Base-by-base conservation (phyloP, 1,140 invertebrate species). In the Rhyzopertha dominica region DNA sequence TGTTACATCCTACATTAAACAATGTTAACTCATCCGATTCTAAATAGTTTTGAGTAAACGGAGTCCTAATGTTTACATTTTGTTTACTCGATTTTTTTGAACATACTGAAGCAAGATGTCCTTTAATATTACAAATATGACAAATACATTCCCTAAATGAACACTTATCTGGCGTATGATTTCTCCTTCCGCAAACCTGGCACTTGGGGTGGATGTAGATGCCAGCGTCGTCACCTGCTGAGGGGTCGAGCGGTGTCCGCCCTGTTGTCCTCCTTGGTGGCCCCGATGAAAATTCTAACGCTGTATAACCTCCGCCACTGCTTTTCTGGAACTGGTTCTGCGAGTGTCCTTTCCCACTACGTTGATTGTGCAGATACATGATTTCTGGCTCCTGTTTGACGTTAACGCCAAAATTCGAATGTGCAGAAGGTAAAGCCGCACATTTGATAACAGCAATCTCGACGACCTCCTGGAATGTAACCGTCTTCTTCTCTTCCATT, bases 71-170 rank as follows among this genome's bases (percentile, higher is more conserved):
- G n/a, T 20, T 36, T 9, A 12, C 23, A 36, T 22, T 12, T 17
- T 36, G 10, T 10, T 36, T n/a, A 36, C 17, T 36, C n/a, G n/a
- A n/a, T 36, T 36, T 36, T 12, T 17, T 36, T 12, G 34, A 22
- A 36, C 34, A 20, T 10, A 36, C 34, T 20, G 34, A 22, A 12
- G 34, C 14, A 10, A 36, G 13, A 22, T n/a, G n/a, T n/a, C 18
- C 34, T 17, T 18, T 36, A 18, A 22, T 8, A 7, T 36, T 36
- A 22, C 34, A 36, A 9, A 16, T 7, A 36, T 36, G 34, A 12
- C 23, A 20, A 16, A 17, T 12, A 20, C 34, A 20, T 20, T 22
- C 4, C 19, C 3, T 5, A 10, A 18, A 37, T 4, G 16, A 10
- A 32, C 8, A 24, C 16, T 40, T 40, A 17, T 31, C n/a, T 12